Evolutionary conservation across 2,888 invertebrate species (phyloP), one percentile per base, ranked within the genome.

Genomic region (Arctia plantaginis): DNA sequence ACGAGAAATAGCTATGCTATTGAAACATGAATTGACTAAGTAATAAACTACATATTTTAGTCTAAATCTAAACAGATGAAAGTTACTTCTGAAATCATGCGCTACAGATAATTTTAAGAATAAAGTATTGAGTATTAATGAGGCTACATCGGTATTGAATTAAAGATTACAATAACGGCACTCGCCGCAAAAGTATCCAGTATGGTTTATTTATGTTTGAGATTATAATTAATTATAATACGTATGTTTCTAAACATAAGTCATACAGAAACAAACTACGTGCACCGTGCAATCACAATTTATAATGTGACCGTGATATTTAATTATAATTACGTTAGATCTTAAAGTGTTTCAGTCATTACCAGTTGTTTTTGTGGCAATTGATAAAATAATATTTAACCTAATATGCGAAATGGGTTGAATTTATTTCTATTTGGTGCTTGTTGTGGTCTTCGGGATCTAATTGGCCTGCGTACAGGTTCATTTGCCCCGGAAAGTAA

Each of bases 401-500:
- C 95, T 93, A 95, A 89, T 83, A 95, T 95, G 82, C 95, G 95
- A 84, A 95, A 94, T 76, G 95, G 95, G 79, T 95, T 95, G 77
- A 95, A 95, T 89, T 95, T 95, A 85, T 91, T 95, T 86, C 92
- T 89, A 85, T 90, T 93, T 51, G 89, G 91, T 75, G 89, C 89
- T 75, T 84, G 81, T 77, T 92, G 93, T 33, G 94, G 94, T 86
- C 94, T 93, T 76, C 95, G 90, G 51, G 93, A 93, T 70, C 95
- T 87, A 69, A 88, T 92, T 20, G 95, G 95, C 84, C 93, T 89
- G 65, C 92, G 95, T 30, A 93, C 75, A 6, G 95, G 94, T 80
- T 95, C 95, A 80, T 90, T 94, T 12, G 93, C 94, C 74, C 90
- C 95, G 30, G 95, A 95, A 6, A 95, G 88, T n/a, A 95, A 84